phyloP scores from a whole-genome alignment of 2,888 invertebrate genomes.

The Taenaris catops region DNA sequence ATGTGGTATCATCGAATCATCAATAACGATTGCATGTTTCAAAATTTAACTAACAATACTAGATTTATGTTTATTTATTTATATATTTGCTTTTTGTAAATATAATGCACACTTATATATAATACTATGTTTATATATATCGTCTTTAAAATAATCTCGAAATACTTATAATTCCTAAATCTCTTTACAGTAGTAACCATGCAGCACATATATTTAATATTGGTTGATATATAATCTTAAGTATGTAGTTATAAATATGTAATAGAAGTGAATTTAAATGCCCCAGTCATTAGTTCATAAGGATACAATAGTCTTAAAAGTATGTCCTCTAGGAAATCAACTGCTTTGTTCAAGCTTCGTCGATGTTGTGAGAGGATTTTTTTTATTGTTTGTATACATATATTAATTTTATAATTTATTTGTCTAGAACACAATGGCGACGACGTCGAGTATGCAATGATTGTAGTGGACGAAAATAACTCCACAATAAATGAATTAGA shows the following conservation, averaged over 20 bases:
- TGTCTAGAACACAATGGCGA: slow-evolving; percentile 81
- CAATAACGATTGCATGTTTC: slow-evolving; percentile 10
- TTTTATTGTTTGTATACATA: background rate
- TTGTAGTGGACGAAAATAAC: slow-evolving; percentile 94
- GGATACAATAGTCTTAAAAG: background rate
- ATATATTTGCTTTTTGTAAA: slow-evolving; percentile 2
- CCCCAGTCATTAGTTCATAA: background rate
- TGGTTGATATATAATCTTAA: no score
- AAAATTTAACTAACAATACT: background rate
- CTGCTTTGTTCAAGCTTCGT: slow-evolving; percentile 62
- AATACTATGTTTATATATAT: no score
- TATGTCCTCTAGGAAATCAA: slow-evolving; percentile 20
- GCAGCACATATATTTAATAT: no score
- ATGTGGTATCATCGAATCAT: slow-evolving; percentile 28
- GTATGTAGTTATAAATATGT: background rate
- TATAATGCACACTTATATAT: background rate
- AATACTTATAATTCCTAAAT: no score
- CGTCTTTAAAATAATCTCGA: no score
- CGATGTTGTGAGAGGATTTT: slow-evolving; percentile 44
- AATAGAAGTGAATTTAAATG: background rate
- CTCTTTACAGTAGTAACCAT: no score
- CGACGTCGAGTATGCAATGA: slow-evolving; percentile 93
- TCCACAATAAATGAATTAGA: slow-evolving; percentile 91
- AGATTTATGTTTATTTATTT: background rate
- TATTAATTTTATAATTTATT: slow-evolving; percentile 13